Evolutionary conservation across 2,888 invertebrate species (phyloP).

Genomic region (Caenorhabditis virilis): DNA sequence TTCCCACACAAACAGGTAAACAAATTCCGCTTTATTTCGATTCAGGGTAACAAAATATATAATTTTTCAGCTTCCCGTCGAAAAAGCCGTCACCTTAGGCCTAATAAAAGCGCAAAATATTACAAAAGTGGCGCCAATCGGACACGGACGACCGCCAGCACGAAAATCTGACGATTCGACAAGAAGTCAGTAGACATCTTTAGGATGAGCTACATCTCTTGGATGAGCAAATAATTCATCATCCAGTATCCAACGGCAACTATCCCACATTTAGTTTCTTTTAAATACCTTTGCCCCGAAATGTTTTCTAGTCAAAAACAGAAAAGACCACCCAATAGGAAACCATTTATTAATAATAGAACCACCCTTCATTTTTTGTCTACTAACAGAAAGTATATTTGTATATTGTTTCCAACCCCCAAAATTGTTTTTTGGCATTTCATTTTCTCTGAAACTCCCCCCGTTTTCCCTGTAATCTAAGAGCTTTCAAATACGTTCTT

Average conservation of each 20-base stretch:
- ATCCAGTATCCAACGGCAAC: neutral
- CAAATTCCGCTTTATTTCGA: neutral
- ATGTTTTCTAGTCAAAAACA: slow-evolving; percentile 13
- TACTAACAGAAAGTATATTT: too few relatives aligned
- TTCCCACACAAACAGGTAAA: slow-evolving; percentile 68
- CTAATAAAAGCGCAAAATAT: slow-evolving; percentile 63
- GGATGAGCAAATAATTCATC: slow-evolving; percentile 14
- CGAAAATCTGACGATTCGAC: slow-evolving; percentile 22
- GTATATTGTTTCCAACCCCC: slow-evolving; percentile 23
- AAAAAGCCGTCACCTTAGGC: slow-evolving; percentile 66
- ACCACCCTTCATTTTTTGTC: too few relatives aligned
- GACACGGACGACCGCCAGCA: slow-evolving; percentile 60
- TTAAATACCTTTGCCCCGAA: neutral
- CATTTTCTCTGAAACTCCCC: slow-evolving; percentile 17
- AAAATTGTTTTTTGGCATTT: neutral
- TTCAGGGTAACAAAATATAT: neutral
- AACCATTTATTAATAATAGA: too few relatives aligned
- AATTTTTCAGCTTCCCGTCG: slow-evolving; percentile 62
- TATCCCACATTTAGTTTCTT: neutral
- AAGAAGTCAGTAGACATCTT: too few relatives aligned
- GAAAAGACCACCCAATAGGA: slow-evolving; percentile 22
- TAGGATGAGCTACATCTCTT: too few relatives aligned
- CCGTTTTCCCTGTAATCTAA: too few relatives aligned
- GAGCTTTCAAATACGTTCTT: slow-evolving; percentile 25
- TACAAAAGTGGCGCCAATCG: slow-evolving; percentile 65